A percentile compares a stretch with the other conserved stretches of the same genome.
Conservation (phyloP, 2,113 vertebrate genomes). For the Apus apus region DNA sequence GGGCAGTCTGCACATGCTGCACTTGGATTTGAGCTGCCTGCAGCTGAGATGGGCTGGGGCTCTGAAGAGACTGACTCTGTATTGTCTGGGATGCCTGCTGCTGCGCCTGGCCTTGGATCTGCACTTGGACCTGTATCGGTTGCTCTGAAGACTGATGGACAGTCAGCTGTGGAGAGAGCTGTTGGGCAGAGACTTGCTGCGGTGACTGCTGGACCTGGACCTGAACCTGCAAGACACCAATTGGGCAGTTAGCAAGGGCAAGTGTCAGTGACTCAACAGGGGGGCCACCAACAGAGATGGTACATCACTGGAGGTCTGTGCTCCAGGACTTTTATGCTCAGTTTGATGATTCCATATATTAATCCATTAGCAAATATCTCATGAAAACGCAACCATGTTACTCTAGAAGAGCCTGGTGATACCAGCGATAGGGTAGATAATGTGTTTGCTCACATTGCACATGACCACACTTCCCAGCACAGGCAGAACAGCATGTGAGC, state of each 20-base stretch:
- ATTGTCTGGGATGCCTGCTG: conserved; percentile 82
- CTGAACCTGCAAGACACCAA: conserved; percentile 78
- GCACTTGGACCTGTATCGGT: conserved; percentile 95
- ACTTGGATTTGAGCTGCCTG: conserved; percentile 89
- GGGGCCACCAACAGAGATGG: neutral
- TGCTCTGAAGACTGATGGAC: conserved; percentile 91
- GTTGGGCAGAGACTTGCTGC: conserved; percentile 83
- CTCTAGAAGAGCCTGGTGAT: neutral
- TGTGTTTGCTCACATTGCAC: neutral
- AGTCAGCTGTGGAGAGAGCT: conserved; percentile 91
- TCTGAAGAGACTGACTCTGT: conserved; percentile 83
- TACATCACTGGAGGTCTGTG: neutral
- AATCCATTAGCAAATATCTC: neutral
- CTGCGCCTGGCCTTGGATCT: conserved; percentile 92
- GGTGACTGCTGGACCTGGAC: conserved; percentile 86
- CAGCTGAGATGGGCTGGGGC: conserved; percentile 84
- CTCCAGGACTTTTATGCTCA: neutral
- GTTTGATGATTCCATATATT: neutral
- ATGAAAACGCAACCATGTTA: neutral
- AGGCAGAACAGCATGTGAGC: neutral
- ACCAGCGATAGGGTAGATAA: neutral
- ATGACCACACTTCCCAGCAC: neutral
- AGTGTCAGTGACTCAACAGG: fast-evolving
- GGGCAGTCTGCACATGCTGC: conserved; percentile 85
- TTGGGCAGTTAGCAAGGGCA: conserved; percentile 28